Percentiles rank a stretch among this genome's conserved stretches.
These are phyloP conservation scores for Condylostylus longicornis DNA, from an alignment of 1,140 invertebrate genomes.

Conservation along the genomic window DNA sequence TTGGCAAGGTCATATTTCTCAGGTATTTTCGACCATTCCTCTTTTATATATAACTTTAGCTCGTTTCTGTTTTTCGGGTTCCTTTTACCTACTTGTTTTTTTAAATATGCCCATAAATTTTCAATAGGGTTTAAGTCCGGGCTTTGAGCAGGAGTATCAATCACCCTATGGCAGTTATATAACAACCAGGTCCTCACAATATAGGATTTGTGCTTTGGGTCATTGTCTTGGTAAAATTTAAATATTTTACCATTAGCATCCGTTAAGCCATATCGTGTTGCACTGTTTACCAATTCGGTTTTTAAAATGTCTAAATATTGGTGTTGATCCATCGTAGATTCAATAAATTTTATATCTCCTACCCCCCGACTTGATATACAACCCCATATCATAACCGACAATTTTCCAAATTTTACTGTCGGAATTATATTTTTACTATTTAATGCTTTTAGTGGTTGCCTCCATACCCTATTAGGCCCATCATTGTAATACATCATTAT, in stretches of 20 bases:
- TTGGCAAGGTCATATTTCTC: constrained; percentile 1
- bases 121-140: constrained; percentile 14
- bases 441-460: constrained; percentile 10
- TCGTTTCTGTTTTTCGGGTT: constrained; percentile 5
- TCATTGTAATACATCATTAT: too few species aligned
- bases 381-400: constrained; percentile 27
- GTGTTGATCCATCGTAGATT: constrained; percentile 10
- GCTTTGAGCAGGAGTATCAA: constrained; percentile 18
- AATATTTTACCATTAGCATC: too few species aligned
- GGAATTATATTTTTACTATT: constrained; percentile 10
- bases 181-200: constrained; percentile 14
- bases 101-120: constrained; percentile 12
- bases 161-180: constrained; percentile 5
- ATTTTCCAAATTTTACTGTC: constrained; percentile 30
- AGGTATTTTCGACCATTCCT: constrained; percentile 3
- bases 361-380: constrained; percentile 16
- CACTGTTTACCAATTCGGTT: constrained; percentile 10
- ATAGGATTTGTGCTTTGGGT: constrained; percentile 17
- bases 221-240: constrained; percentile 8
- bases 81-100: constrained; percentile 9
- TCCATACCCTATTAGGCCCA: too few species aligned
- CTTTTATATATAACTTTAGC: not conserved
- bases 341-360: constrained; percentile 15
- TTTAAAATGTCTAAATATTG: constrained; percentile 12
- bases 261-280: constrained; percentile 8